These are phyloP conservation scores for Maniola jurtina DNA, from an alignment of 1,140 invertebrate genomes.

Conservation along the genomic window DNA sequence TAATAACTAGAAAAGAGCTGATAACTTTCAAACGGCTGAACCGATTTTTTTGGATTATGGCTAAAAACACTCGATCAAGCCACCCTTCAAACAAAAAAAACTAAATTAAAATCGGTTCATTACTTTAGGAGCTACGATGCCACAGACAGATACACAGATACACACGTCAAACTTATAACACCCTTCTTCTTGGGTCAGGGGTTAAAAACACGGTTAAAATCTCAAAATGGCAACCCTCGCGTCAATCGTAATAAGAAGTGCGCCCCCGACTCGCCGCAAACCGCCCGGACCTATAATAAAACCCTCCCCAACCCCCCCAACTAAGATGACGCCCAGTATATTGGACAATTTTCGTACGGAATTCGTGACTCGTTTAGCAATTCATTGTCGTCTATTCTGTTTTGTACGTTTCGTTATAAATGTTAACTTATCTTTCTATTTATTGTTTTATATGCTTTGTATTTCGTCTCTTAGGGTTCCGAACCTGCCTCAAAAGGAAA, in stretches of 20 bases:
- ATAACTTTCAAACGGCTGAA: no score
- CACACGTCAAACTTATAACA: no score
- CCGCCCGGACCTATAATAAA: constrained; percentile 64
- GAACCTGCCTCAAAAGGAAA: no score
- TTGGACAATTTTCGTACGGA: constrained; percentile 66
- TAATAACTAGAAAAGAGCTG: no score
- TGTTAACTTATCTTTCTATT: constrained; percentile 7
- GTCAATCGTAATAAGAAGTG: constrained; percentile 62
- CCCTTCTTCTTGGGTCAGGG: no score
- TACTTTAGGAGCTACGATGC: no score
- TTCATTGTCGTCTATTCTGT: constrained; percentile 35
- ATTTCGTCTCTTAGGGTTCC: constrained; percentile 1
- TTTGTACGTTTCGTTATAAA: constrained; percentile 1
- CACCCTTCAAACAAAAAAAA: no score
- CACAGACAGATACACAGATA: no score
- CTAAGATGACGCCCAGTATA: constrained; percentile 66
- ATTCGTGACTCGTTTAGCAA: constrained; percentile 71
- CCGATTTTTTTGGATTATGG: no score
- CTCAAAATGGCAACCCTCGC: constrained; percentile 58
- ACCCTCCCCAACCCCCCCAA: constrained; percentile 53
- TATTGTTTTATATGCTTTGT: background rate
- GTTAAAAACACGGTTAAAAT: constrained; percentile 4
- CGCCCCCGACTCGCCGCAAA: constrained; percentile 49
- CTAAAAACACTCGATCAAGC: no score
- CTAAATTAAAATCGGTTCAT: no score